These are phyloP conservation scores for Telmatherina bonti DNA, from an alignment of 2,797 vertebrate genomes.

Conservation along the genomic window DNA sequence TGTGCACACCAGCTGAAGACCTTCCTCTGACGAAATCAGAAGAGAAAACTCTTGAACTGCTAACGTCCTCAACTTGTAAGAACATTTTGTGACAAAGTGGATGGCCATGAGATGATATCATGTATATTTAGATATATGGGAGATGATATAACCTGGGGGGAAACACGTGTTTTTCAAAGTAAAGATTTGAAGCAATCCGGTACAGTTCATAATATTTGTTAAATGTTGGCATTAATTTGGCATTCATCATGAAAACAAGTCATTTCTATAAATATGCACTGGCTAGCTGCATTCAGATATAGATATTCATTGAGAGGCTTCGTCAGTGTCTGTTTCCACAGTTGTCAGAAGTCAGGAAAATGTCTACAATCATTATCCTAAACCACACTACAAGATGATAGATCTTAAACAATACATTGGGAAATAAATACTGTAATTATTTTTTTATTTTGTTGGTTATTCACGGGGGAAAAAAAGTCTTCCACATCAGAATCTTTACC, in stretches of 20 bases:
- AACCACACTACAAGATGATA: neutral
- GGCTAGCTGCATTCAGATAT: neutral
- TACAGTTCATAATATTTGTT: neutral
- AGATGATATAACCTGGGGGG: neutral
- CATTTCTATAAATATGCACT: neutral
- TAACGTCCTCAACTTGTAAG: slow-evolving; percentile 13
- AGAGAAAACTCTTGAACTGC: slow-evolving; percentile 58
- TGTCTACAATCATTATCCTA: neutral
- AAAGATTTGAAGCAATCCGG: neutral
- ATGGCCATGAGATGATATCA: neutral
- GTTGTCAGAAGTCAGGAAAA: too few species aligned
- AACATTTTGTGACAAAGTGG: neutral
- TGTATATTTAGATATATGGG: neutral
- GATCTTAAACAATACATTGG: neutral
- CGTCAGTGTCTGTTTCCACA: neutral
- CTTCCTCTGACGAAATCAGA: slow-evolving; percentile 58
- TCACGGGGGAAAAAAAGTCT: too few species aligned
- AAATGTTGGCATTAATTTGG: neutral
- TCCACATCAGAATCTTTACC: neutral
- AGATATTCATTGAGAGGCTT: neutral
- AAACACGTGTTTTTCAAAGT: neutral
- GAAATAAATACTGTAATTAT: neutral
- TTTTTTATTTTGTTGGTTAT: neutral
- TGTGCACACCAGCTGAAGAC: slow-evolving; percentile 79
- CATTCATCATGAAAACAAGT: neutral